These are phyloP conservation scores for Sebastes trivittatus DNA, from an alignment of 2,797 vertebrate genomes.

Conservation along the genomic window DNA sequence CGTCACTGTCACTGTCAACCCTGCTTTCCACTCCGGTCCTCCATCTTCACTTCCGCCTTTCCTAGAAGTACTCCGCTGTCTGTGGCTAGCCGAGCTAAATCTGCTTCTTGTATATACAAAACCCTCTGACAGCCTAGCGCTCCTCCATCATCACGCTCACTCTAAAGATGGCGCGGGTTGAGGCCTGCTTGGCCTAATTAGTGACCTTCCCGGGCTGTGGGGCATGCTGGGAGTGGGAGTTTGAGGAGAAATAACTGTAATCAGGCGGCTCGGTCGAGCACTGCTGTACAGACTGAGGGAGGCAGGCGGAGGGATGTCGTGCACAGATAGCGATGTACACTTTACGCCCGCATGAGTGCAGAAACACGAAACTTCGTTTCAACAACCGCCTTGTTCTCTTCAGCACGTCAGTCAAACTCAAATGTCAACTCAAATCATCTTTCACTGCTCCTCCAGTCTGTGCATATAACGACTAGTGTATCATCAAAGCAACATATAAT, in stretches of 20 bases:
- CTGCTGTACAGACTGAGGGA: constrained; percentile 6
- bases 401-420: constrained; percentile 19
- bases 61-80: neutral
- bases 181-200: constrained; percentile 54
- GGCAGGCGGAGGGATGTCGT: neutral
- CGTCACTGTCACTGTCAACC: neutral
- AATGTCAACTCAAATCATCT: neutral
- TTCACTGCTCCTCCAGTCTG: neutral
- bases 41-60: neutral
- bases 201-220: constrained; percentile 28
- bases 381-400: neutral
- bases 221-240: constrained; percentile 46
- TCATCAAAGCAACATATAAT: constrained; percentile 62
- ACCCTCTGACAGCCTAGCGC: constrained; percentile 1
- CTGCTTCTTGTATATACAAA: constrained; percentile 15
- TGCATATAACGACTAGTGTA: constrained; percentile 35
- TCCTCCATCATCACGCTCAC: constrained; percentile 17
- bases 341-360: neutral
- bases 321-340: neutral
- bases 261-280: constrained; percentile 26
- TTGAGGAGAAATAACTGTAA: constrained; percentile 52
- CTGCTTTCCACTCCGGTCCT: neutral
- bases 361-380: neutral
- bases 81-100: constrained; percentile 25
- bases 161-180: constrained; percentile 20